phyloP scores from a whole-genome alignment of 2,888 invertebrate genomes.

The Exephanes ischioxanthus region DNA sequence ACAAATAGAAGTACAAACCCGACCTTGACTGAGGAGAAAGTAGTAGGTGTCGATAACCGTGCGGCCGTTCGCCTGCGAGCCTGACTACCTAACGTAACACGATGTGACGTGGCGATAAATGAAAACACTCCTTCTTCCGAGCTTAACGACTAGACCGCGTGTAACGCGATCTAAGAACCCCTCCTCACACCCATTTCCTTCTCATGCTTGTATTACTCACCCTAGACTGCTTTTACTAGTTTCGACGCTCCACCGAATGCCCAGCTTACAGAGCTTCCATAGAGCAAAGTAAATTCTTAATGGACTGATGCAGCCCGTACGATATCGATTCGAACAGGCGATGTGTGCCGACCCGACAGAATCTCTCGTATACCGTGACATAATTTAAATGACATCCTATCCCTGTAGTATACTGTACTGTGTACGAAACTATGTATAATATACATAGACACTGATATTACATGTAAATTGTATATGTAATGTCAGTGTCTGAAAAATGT shows the following conservation, averaged over 20 bases:
- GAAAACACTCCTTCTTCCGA: conserved; percentile 11
- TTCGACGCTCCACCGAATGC: conserved; percentile 2
- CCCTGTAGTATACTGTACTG: neutral
- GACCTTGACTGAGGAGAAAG: neutral
- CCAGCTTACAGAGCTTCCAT: neutral
- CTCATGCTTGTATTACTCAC: neutral
- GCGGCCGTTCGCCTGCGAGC: neutral
- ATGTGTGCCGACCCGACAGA: neutral
- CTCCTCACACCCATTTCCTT: neutral
- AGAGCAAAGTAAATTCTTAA: conserved; percentile 16
- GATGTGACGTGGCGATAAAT: conserved; percentile 30
- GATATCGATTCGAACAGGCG: conserved; percentile 20
- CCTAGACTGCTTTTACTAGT: neutral
- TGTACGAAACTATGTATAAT: neutral
- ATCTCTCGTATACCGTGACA: conserved; percentile 2
- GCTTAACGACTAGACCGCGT: neutral
- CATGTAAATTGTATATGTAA: too few species aligned
- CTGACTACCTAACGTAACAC: neutral
- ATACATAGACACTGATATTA: too few species aligned
- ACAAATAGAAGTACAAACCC: neutral
- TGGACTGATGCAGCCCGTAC: neutral
- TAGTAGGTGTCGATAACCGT: conserved; percentile 21
- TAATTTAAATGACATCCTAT: neutral
- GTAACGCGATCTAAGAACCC: neutral
- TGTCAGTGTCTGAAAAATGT: too few species aligned